phyloP scores from a whole-genome alignment of 2,113 vertebrate genomes.

The Montifringilla adamsi region DNA sequence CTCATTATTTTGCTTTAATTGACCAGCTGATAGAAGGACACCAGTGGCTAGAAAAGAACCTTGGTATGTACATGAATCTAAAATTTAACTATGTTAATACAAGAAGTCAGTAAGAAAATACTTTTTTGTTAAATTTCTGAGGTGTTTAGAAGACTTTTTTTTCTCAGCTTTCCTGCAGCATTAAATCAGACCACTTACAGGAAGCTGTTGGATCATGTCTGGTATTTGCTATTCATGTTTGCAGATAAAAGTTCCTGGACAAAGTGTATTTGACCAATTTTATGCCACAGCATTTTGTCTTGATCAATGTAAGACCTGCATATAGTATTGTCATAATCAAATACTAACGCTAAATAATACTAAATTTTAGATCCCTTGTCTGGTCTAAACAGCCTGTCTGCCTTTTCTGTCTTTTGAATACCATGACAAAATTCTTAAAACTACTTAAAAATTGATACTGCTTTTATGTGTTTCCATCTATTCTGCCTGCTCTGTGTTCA shows the following conservation, averaged over 20 bases:
- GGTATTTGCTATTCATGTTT: background rate
- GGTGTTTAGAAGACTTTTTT: background rate
- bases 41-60: conserved; percentile 88
- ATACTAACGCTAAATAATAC: background rate
- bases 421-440: background rate
- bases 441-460: background rate
- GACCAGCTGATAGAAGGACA: conserved; percentile 93
- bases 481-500: background rate
- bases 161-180: background rate
- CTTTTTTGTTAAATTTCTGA: background rate
- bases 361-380: background rate
- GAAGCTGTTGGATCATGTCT: background rate
- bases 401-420: background rate
- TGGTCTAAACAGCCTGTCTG: background rate
- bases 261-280: background rate
- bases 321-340: background rate
- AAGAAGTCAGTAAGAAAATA: background rate
- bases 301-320: background rate
- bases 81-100: background rate
- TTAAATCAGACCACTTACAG: background rate
- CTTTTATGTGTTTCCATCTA: background rate
- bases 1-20: conserved; percentile 88
- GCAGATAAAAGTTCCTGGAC: background rate
- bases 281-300: background rate
- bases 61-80: conserved; percentile 74